These are phyloP conservation scores for Beroe ovata DNA, from an alignment of 37 sponge, comb jelly and placozoan species.

Conservation along the genomic window DNA sequence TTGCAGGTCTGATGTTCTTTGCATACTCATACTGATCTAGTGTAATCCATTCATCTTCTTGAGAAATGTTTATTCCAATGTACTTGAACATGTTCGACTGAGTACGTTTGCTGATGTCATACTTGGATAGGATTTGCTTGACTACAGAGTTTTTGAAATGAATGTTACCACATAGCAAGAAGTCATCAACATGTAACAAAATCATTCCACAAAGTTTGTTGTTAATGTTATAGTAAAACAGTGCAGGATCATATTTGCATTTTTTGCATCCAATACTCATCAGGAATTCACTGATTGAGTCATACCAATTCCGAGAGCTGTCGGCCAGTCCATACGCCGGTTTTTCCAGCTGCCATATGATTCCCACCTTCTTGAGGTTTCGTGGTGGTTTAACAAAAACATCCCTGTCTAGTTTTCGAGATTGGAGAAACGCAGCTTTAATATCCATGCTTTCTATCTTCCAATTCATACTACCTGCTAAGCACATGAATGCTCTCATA, in stretches of 20 bases:
- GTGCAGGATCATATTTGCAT: not conserved
- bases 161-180: not conserved
- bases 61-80: not conserved
- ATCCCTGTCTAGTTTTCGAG: not conserved
- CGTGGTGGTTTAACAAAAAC: slow-evolving; percentile 12
- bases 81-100: not conserved
- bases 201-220: slow-evolving; percentile 1
- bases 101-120: not conserved
- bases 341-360: not conserved
- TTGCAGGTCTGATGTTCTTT: not conserved
- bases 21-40: not conserved
- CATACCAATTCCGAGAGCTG: slow-evolving; percentile 14
- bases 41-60: not conserved
- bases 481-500: not conserved
- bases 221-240: not conserved
- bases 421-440: not conserved
- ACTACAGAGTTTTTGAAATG: not conserved
- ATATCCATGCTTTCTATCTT: not conserved
- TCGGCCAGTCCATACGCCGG: slow-evolving; percentile 25
- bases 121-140: not conserved
- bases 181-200: slow-evolving; percentile 15
- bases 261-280: not conserved
- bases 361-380: not conserved
- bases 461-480: slow-evolving; percentile 12
- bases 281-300: not conserved